Conservation (phyloP, 2,888 invertebrate genomes). For the Drosophila suboccidentalis region DNA sequence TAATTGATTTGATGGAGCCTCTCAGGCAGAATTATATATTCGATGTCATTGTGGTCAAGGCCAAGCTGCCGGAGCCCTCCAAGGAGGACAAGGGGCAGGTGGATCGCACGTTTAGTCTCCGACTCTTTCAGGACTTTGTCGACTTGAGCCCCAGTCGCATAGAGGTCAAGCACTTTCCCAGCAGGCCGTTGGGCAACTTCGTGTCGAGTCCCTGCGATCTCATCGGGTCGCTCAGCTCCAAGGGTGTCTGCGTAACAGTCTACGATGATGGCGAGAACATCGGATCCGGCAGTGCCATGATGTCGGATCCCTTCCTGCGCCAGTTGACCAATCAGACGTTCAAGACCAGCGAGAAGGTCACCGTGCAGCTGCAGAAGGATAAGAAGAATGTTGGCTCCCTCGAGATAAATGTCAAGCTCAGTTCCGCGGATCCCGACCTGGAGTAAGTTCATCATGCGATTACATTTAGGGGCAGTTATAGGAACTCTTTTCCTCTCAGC, state of each 20-base stretch:
- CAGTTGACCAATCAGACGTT: constrained; percentile 59
- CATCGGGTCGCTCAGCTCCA: constrained; percentile 35
- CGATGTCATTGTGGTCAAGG: constrained; percentile 44
- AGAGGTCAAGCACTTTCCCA: constrained; percentile 20
- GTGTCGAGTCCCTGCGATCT: constrained; percentile 61
- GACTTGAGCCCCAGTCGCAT: constrained; percentile 47
- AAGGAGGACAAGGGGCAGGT: neutral
- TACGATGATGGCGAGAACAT: constrained; percentile 3
- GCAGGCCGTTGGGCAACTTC: constrained; percentile 36
- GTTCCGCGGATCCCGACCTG: constrained; percentile 62
- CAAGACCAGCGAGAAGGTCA: constrained; percentile 51
- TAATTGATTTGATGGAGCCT: constrained; percentile 34
- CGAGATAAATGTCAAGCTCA: constrained; percentile 62
- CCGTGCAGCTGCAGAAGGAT: constrained; percentile 41
- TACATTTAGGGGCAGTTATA: neutral
- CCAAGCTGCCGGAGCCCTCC: neutral
- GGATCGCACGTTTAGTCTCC: constrained; percentile 24
- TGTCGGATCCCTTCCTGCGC: constrained; percentile 58
- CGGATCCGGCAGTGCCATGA: constrained; percentile 60
- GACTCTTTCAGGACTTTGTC: constrained; percentile 44
- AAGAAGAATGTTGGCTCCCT: constrained; percentile 45
- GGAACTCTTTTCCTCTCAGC: constrained; percentile 13
- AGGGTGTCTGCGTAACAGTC: constrained; percentile 48
- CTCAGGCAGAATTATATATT: constrained; percentile 45
- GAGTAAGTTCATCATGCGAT: constrained; percentile 53